A percentile compares a stretch with the other conserved stretches of the same genome.
Conservation (phyloP, 35 echinoderm and acorn worm species). For the Lytechinus variegatus region DNA sequence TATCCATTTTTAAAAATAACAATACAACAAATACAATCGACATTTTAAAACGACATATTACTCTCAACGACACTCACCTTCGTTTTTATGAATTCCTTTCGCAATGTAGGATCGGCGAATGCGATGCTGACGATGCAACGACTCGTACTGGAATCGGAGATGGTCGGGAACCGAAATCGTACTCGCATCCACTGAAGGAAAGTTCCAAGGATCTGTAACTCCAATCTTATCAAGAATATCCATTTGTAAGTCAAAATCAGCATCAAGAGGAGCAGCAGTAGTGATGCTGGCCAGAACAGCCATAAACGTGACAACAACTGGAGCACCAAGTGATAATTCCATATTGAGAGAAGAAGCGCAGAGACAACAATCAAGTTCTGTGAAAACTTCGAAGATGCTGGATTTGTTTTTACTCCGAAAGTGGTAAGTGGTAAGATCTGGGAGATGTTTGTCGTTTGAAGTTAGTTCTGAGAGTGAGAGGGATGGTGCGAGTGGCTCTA, state of each 20-base stretch:
- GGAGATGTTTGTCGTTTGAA: slow-evolving; percentile 20
- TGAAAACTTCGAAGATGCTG: neutral
- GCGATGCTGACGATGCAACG: slow-evolving; percentile 70
- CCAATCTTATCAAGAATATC: slow-evolving; percentile 71
- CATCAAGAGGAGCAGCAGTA: neutral
- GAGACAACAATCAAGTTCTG: neutral
- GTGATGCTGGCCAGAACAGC: neutral
- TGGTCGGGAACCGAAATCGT: slow-evolving; percentile 77
- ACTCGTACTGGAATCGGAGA: slow-evolving; percentile 65
- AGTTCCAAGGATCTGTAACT: slow-evolving; percentile 55
- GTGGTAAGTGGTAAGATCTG: neutral
- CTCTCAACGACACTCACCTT: slow-evolving; percentile 62
- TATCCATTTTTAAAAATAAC: too few relatives aligned
- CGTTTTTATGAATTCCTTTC: slow-evolving; percentile 83
- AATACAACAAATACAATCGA: too few relatives aligned
- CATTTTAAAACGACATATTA: neutral
- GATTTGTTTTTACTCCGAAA: neutral
- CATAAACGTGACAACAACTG: neutral
- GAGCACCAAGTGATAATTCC: slow-evolving; percentile 34
- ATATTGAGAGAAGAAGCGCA: neutral
- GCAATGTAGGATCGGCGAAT: slow-evolving; percentile 60
- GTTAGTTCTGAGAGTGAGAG: slow-evolving; percentile 8
- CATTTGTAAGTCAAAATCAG: slow-evolving; percentile 51
- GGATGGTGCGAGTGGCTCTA: slow-evolving; percentile 6
- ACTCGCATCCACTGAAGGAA: slow-evolving; percentile 55